Evolutionary conservation across 2,888 invertebrate genomes (phyloP), one percentile per base, ranked within the genome.

Genomic region (Dione juno): DNA sequence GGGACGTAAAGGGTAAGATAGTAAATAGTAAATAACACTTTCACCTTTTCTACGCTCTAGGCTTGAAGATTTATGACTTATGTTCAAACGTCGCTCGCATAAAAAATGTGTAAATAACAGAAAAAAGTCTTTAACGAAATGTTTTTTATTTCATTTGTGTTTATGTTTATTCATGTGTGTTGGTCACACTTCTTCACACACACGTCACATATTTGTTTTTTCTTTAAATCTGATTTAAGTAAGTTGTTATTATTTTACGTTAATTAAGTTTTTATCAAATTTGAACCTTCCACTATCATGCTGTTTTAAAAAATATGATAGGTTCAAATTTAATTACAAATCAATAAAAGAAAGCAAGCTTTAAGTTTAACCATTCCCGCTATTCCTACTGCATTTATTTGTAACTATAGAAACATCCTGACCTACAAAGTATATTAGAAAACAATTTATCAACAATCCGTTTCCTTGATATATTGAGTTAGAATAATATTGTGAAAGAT

Each of bases 1-100:
- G 76, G 79, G 79, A 79, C 73, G 73, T 59, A 73, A 75, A 76
- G 76, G 76, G 75, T 76, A 69, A 66, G 41, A 72, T 64, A 70
- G 71, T 74, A 72, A 72, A 71, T 68, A 68, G 67, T 73, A 72
- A 67, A 67, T 63, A 61, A 50, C 53, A 67, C 45, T 61, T 45
- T 52, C 48, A 67, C 67, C 61, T 61, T 67, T 61, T 67, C 16
- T n/a, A 35, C n/a, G 43, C 58, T 16, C 61, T 14, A 45, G 16
- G 45, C 61, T 50, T 45, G 43, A 21, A 43, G 43, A 45, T 61
- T 61, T 61, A 45, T 61, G 45, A 45, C 28, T 61, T 61, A 16
- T 16, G 43, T 59, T 28, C 45, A 16, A 61, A 28, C 14, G 10
- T 37, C 35, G 28, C 10, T 45, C 10, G 14, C n/a, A 14, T 9